A percentile compares a stretch with the other conserved stretches of the same genome.
These are phyloP conservation scores for Pogona vitticeps DNA, from an alignment of 2,113 vertebrate genomes.

Conservation along the genomic window DNA sequence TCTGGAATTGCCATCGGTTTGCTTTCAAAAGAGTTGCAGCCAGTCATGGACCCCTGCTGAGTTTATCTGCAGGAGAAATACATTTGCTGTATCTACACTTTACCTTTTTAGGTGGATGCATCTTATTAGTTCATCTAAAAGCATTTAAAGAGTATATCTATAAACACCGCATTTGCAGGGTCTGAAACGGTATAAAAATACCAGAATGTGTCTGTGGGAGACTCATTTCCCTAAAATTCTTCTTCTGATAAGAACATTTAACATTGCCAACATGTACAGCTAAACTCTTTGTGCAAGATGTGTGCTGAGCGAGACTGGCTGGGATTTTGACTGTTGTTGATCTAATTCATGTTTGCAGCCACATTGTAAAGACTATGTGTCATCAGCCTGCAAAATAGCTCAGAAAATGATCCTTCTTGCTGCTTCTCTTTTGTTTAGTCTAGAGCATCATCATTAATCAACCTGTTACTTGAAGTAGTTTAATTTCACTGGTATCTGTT, in stretches of 20 bases:
- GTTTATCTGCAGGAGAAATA: background rate
- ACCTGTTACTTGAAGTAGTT: conserved; percentile 56
- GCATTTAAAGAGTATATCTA: background rate
- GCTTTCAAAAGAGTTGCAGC: background rate
- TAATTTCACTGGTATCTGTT: conserved; percentile 81
- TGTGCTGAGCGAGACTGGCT: background rate
- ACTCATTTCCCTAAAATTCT: too few species aligned
- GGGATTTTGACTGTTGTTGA: background rate
- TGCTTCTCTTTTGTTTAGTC: conserved; percentile 59
- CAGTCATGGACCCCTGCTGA: background rate
- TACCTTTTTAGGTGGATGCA: background rate
- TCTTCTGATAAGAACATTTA: background rate
- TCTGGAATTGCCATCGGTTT: background rate
- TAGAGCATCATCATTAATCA: conserved; percentile 59
- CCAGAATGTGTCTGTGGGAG: too few species aligned
- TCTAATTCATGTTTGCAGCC: background rate
- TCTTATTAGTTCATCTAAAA: background rate
- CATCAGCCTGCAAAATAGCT: conserved; percentile 21
- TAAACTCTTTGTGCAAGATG: background rate
- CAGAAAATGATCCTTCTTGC: conserved; percentile 39
- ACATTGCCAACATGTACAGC: background rate
- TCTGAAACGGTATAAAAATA: background rate
- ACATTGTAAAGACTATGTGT: background rate
- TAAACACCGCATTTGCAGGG: background rate
- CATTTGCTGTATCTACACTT: background rate